Evolutionary conservation across 92 coral and sea anemone species (phyloP).

Genomic region (Epizoanthus stellaris): DNA sequence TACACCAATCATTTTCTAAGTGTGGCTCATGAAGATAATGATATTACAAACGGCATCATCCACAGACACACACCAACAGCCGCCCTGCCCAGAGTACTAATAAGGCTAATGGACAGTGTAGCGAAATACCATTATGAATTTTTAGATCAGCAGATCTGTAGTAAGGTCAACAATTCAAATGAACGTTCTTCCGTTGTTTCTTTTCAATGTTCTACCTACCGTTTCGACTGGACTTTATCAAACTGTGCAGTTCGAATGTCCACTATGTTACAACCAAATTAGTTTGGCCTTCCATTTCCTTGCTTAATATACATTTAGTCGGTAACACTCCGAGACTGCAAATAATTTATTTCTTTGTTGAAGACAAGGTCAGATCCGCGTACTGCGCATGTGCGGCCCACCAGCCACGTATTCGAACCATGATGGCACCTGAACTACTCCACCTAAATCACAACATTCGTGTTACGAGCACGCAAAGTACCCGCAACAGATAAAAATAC

Average conservation of each 20-base stretch:
- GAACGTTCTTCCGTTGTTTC: not conserved
- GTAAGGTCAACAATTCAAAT: slow-evolving; percentile 9
- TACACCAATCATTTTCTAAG: not conserved
- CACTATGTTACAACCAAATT: slow-evolving; percentile 49
- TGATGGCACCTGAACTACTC: slow-evolving; percentile 58
- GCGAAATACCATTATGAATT: slow-evolving; percentile 3
- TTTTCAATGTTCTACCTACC: slow-evolving; percentile 32
- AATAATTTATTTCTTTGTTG: slow-evolving; percentile 83
- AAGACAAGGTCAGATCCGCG: slow-evolving; percentile 49
- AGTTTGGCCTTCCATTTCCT: slow-evolving; percentile 60
- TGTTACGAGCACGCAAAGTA: slow-evolving; percentile 15
- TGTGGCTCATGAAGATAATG: not conserved
- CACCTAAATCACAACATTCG: slow-evolving; percentile 20
- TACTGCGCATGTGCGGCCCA: slow-evolving; percentile 75
- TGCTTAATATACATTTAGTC: slow-evolving; percentile 58
- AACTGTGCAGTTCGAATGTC: not conserved
- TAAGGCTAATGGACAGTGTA: not conserved
- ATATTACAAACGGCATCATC: not conserved
- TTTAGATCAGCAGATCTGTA: slow-evolving; percentile 1
- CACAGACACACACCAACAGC: not conserved
- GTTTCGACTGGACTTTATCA: slow-evolving; percentile 36
- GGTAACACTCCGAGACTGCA: slow-evolving; percentile 45
- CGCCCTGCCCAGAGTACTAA: not conserved
- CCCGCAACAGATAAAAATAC: not conserved
- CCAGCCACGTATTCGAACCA: slow-evolving; percentile 90